Evolutionary conservation across 2,888 invertebrate species (phyloP).

Genomic region (Cheilosia variabilis): DNA sequence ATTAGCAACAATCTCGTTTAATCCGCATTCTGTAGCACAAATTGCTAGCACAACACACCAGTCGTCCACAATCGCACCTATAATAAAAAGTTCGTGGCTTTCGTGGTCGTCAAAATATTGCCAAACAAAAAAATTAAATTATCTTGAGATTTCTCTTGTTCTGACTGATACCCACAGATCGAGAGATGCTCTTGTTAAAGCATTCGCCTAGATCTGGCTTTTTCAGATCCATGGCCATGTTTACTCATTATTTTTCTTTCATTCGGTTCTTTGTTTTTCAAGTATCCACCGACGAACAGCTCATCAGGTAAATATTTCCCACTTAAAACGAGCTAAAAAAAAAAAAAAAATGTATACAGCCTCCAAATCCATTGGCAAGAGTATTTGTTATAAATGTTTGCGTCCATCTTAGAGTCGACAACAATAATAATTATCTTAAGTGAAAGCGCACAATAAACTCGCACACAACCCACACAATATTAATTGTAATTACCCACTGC

Average conservation of each 20-base stretch:
- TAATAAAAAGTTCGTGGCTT: neutral
- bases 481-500: slow-evolving; percentile 10
- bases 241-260: neutral
- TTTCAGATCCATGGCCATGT: neutral
- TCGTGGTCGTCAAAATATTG: slow-evolving; percentile 43
- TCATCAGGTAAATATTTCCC: neutral
- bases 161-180: neutral
- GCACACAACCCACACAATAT: neutral
- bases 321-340: neutral
- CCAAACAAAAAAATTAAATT: slow-evolving; percentile 11
- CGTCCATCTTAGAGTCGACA: neutral
- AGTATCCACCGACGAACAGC: neutral
- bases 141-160: slow-evolving; percentile 35
- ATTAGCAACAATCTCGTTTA: neutral
- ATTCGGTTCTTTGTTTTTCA: neutral
- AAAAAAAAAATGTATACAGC: neutral
- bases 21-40: neutral
- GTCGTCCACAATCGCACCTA: neutral
- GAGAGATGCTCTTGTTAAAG: slow-evolving; percentile 36
- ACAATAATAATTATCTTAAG: slow-evolving; percentile 15
- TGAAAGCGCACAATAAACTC: slow-evolving; percentile 13
- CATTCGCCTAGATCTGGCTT: slow-evolving; percentile 20
- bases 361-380: neutral
- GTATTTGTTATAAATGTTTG: neutral
- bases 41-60: neutral